Evolutionary conservation across 1,140 invertebrate genomes (phyloP).

Genomic region (Aphidius ervi): DNA sequence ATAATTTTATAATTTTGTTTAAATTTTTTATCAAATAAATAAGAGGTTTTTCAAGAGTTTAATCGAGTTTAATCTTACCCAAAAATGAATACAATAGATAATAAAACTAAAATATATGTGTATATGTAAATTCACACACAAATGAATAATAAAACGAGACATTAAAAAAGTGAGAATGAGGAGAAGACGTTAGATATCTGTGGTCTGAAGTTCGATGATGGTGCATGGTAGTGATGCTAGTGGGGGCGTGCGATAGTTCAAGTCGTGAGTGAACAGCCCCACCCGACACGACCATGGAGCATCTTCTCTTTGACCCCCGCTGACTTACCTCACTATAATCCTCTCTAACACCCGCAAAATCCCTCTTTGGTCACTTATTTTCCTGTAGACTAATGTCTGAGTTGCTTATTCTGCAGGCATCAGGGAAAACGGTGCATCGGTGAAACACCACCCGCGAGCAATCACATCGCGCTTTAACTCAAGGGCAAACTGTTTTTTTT

Average conservation of each 20-base stretch:
- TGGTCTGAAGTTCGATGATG: constrained; percentile 45
- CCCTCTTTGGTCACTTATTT: constrained; percentile 19
- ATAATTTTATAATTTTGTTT: too few species aligned
- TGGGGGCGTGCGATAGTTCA: constrained; percentile 56
- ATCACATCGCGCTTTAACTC: neutral
- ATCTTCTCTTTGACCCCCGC: constrained; percentile 52
- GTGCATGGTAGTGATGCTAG: constrained; percentile 51
- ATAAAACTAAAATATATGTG: too few species aligned
- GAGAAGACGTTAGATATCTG: constrained; percentile 5
- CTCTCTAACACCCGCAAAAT: constrained; percentile 31
- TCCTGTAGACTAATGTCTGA: constrained; percentile 19
- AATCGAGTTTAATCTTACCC: too few species aligned
- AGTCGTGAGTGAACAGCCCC: constrained; percentile 54
- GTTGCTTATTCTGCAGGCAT: neutral
- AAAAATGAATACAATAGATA: too few species aligned
- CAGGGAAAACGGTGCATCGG: neutral
- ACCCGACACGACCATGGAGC: constrained; percentile 54
- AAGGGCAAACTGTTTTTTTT: constrained; percentile 9
- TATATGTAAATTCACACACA: too few species aligned
- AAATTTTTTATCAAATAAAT: too few species aligned
- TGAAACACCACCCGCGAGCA: constrained; percentile 6
- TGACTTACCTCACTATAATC: constrained; percentile 39
- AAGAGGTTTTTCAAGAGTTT: too few species aligned
- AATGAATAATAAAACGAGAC: too few species aligned
- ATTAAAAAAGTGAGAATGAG: too few species aligned